Evolutionary conservation across 2,888 invertebrate genomes (phyloP).

Genomic region (Melikaiella ostensackeni): DNA sequence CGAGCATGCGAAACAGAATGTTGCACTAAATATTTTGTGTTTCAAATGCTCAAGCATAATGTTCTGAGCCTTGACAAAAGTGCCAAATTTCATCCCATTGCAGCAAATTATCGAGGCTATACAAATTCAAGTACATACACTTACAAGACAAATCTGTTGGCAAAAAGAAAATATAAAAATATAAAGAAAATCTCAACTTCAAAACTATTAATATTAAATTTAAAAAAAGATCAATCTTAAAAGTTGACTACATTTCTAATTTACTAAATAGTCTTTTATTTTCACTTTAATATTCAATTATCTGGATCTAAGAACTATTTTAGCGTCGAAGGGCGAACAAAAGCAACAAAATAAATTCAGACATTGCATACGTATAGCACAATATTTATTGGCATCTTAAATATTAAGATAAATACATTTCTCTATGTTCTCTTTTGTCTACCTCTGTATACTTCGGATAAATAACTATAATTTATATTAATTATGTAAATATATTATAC

Average conservation of each 20-base stretch:
- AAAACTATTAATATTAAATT: not conserved
- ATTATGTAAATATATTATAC: slow-evolving; percentile 47
- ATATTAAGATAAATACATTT: slow-evolving; percentile 63
- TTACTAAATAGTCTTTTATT: not conserved
- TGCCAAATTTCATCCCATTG: slow-evolving; percentile 9
- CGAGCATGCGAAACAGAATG: slow-evolving; percentile 46
- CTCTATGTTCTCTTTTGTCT: slow-evolving; percentile 41
- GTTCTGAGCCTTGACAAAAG: slow-evolving; percentile 32
- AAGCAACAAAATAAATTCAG: slow-evolving; percentile 75
- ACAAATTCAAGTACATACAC: not conserved
- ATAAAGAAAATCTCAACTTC: slow-evolving; percentile 14
- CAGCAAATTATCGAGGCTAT: not conserved
- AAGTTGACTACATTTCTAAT: not conserved
- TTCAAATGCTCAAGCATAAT: slow-evolving; percentile 35
- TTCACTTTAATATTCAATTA: not conserved
- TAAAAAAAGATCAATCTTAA: not conserved
- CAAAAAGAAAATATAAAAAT: slow-evolving; percentile 27
- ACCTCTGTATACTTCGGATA: slow-evolving; percentile 48
- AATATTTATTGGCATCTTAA: slow-evolving; percentile 75
- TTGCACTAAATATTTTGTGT: slow-evolving; percentile 36
- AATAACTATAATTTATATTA: slow-evolving; percentile 49
- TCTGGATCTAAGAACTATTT: not conserved
- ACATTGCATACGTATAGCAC: slow-evolving; percentile 74
- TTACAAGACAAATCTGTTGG: slow-evolving; percentile 33
- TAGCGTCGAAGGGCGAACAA: slow-evolving; percentile 62